These are phyloP conservation scores for Lithophane socia DNA, from an alignment of 2,888 invertebrate genomes.

Conservation along the genomic window DNA sequence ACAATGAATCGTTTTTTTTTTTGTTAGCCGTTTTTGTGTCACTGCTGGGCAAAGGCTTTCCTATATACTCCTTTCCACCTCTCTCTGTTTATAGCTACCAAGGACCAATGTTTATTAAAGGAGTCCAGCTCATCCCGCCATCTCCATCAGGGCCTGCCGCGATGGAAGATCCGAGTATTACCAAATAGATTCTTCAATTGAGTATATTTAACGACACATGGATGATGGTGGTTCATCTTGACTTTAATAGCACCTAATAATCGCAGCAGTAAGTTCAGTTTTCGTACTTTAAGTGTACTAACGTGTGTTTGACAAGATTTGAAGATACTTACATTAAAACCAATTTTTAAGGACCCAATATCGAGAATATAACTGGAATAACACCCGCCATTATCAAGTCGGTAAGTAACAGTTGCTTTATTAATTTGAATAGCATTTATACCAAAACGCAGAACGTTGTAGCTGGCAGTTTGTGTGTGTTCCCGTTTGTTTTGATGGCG, in stretches of 20 bases:
- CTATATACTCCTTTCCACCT: too few species aligned
- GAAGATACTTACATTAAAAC: neutral
- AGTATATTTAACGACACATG: neutral
- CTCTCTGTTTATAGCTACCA: too few species aligned
- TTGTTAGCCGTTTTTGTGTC: too few species aligned
- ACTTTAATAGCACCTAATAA: neutral
- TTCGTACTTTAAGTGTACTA: neutral
- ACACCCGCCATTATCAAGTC: neutral
- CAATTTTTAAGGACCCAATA: neutral
- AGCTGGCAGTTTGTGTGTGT: conserved; percentile 79
- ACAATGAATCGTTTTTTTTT: too few species aligned
- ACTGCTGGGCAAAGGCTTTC: too few species aligned
- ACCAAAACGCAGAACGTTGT: conserved; percentile 56
- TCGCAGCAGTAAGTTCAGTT: neutral
- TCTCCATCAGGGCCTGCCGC: too few species aligned
- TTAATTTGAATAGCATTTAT: conserved; percentile 60
- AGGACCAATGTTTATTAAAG: too few species aligned
- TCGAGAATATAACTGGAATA: neutral
- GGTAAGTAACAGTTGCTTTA: conserved; percentile 19
- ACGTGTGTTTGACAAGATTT: neutral
- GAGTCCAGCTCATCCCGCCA: too few species aligned
- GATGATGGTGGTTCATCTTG: neutral
- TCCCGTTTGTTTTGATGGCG: conserved; percentile 82
- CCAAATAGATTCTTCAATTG: neutral
- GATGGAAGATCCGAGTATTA: neutral